phyloP scores from a whole-genome alignment of 2,888 invertebrate species.

The Julus scandinavius region DNA sequence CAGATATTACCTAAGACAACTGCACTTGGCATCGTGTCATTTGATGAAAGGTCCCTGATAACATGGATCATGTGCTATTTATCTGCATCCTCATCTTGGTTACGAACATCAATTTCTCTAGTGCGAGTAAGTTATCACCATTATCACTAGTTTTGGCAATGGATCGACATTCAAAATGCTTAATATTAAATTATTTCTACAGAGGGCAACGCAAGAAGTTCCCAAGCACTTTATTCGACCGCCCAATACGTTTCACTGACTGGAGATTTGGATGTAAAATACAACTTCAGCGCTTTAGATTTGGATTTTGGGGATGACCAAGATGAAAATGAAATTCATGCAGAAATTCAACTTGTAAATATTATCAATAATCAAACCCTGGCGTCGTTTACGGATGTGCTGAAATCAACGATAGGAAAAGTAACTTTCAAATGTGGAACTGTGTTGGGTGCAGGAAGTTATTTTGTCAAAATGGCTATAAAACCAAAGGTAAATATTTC shows the following conservation, averaged over 20 bases:
- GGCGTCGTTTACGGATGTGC: not conserved
- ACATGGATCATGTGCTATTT: conserved; percentile 37
- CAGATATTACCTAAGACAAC: not conserved
- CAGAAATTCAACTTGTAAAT: conserved; percentile 13
- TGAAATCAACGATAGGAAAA: conserved; percentile 47
- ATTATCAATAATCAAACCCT: not conserved
- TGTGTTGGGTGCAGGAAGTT: conserved; percentile 45
- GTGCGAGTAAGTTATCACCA: not conserved
- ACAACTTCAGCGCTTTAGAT: not conserved
- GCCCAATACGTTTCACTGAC: conserved; percentile 50
- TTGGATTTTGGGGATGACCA: not conserved
- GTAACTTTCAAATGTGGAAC: conserved; percentile 53
- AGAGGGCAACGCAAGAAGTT: not conserved
- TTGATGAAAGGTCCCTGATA: conserved; percentile 40
- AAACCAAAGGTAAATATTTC: conserved; percentile 44
- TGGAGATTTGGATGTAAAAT: conserved; percentile 51
- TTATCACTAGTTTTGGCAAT: not conserved
- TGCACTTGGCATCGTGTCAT: conserved; percentile 10
- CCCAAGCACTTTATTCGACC: conserved; percentile 48
- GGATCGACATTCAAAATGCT: not conserved
- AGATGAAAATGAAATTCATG: not conserved
- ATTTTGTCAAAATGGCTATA: conserved; percentile 3
- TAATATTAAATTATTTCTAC: conserved; percentile 42
- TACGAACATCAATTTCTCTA: not conserved
- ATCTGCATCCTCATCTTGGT: not conserved